phyloP scores from a whole-genome alignment of 2,113 vertebrate genomes.

The Athene cunicularia region DNA sequence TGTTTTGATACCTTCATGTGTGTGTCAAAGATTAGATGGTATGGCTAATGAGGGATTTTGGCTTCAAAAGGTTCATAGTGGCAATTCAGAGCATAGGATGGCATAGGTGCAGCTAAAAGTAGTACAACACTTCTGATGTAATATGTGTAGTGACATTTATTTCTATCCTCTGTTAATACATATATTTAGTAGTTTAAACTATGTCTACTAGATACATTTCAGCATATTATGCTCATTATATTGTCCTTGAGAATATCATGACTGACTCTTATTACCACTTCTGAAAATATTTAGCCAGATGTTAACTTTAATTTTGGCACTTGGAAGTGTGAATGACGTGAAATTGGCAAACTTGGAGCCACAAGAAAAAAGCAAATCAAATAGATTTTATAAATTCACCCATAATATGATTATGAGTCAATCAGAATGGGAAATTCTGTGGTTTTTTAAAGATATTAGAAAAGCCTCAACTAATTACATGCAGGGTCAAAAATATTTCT shows the following conservation, averaged over 20 bases:
- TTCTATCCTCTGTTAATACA: not conserved
- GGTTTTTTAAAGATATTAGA: not conserved
- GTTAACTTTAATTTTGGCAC: not conserved
- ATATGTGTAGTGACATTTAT: not conserved
- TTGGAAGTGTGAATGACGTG: not conserved
- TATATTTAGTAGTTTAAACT: not conserved
- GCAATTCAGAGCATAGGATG: not conserved
- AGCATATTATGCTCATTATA: not conserved
- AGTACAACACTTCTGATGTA: not conserved
- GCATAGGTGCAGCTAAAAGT: not conserved
- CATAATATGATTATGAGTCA: not conserved
- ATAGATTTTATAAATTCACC: not conserved
- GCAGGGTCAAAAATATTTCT: not conserved
- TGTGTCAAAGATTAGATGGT: not conserved
- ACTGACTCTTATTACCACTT: not conserved
- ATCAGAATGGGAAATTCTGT: not conserved
- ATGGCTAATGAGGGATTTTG: not conserved
- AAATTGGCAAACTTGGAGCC: not conserved
- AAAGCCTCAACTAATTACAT: not conserved
- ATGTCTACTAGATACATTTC: not conserved
- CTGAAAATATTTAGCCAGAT: not conserved
- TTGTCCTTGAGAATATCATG: not conserved
- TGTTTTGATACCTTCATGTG: not conserved
- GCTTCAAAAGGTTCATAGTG: not conserved
- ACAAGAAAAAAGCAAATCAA: not conserved